A percentile compares a stretch with the other conserved stretches of the same genome.
phyloP scores from a whole-genome alignment of 1,140 invertebrate species.

The Drosophila aff. region DNA sequence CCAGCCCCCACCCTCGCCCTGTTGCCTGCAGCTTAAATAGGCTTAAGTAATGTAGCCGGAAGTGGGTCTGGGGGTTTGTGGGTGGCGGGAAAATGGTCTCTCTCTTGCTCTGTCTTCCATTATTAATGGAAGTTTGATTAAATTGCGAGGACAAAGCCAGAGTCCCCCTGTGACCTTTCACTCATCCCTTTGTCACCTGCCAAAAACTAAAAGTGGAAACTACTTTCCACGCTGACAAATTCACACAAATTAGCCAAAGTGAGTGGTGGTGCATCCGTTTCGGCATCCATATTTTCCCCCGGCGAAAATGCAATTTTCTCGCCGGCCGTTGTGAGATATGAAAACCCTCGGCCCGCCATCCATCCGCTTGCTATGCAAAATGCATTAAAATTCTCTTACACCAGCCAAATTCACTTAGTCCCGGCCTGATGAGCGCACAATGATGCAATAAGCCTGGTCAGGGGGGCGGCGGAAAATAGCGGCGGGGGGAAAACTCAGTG shows the following conservation, averaged over 20 bases:
- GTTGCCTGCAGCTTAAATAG: slow-evolving; percentile 59
- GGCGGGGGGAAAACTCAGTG: background rate
- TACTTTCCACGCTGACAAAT: slow-evolving; percentile 59
- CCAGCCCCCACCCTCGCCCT: background rate
- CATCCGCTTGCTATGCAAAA: slow-evolving; percentile 15
- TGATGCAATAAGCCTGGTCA: slow-evolving; percentile 37
- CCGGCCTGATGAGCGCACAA: slow-evolving; percentile 41
- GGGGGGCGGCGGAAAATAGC: background rate
- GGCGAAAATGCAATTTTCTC: slow-evolving; percentile 35
- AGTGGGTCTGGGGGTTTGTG: background rate
- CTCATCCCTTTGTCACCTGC: slow-evolving; percentile 4
- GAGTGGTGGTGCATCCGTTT: slow-evolving; percentile 37
- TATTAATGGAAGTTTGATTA: slow-evolving; percentile 82
- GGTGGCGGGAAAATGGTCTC: slow-evolving; percentile 4
- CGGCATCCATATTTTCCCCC: slow-evolving; percentile 14
- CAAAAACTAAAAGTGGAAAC: background rate
- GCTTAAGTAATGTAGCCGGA: slow-evolving; percentile 67
- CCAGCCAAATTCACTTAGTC: slow-evolving; percentile 45
- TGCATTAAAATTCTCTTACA: slow-evolving; percentile 52
- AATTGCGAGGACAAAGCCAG: slow-evolving; percentile 48
- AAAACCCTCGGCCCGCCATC: background rate
- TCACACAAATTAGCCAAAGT: slow-evolving; percentile 65
- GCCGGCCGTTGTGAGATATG: background rate
- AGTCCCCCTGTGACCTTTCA: background rate
- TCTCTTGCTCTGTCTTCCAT: slow-evolving; percentile 55